A percentile compares a stretch with the other conserved stretches of the same genome.
These are phyloP conservation scores for Daboia siamensis DNA, from an alignment of 2,113 vertebrate species.

Conservation along the genomic window DNA sequence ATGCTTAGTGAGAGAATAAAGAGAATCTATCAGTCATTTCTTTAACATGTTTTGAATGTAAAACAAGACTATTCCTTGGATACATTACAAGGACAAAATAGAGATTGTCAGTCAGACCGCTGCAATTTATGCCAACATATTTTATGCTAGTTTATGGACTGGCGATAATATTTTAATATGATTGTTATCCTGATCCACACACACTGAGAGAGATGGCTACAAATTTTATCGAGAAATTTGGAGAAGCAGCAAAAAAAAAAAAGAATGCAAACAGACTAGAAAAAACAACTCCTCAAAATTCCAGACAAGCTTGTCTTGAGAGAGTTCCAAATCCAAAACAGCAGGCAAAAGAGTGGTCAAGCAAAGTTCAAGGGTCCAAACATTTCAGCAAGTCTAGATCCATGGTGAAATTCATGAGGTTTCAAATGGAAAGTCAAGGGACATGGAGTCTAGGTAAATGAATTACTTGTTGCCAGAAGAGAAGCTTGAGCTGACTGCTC, in stretches of 20 bases:
- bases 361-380: background rate
- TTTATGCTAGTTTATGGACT: background rate
- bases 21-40: background rate
- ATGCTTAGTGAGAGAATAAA: background rate
- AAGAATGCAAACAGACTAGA: background rate
- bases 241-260: background rate
- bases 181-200: background rate
- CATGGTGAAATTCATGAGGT: background rate
- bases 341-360: background rate
- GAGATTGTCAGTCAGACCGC: background rate
- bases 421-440: background rate
- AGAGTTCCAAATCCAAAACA: background rate
- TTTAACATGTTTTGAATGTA: background rate
- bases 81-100: background rate
- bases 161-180: background rate
- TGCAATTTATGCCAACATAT: background rate
- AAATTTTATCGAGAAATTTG: background rate
- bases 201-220: background rate
- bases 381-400: background rate
- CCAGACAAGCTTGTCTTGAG: background rate
- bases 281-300: background rate
- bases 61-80: background rate
- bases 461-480: background rate
- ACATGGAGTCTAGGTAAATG: background rate
- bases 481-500: background rate